Percentiles rank a stretch among this genome's conserved stretches.
Evolutionary conservation across 2,113 vertebrate genomes (phyloP).

Genomic region (Saimiri boliviensis): DNA sequence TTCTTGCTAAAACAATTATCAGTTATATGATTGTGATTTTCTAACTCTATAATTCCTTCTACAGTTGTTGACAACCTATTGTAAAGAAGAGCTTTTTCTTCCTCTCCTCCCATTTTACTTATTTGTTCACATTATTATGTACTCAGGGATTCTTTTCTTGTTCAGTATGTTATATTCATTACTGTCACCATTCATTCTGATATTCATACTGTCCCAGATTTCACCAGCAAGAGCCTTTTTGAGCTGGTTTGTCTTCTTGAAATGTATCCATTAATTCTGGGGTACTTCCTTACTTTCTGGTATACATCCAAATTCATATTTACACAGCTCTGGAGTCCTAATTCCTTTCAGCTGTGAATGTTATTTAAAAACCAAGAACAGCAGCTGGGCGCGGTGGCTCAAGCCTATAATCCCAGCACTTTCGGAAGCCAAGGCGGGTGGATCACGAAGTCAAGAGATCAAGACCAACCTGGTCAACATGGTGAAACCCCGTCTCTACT

Average conservation of each 20-base stretch:
- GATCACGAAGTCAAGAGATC: no score
- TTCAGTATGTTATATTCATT: neutral
- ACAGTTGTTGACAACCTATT: neutral
- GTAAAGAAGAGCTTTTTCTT: neutral
- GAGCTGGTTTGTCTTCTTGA: neutral
- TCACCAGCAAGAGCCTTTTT: neutral
- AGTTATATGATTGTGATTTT: neutral
- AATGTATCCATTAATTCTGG: neutral
- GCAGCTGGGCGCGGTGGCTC: no score
- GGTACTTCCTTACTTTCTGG: neutral
- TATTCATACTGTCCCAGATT: neutral
- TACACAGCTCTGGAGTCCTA: constrained; percentile 1
- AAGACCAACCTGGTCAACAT: no score
- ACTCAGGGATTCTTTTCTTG: neutral
- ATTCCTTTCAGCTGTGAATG: constrained; percentile 3
- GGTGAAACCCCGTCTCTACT: no score
- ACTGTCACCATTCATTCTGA: neutral
- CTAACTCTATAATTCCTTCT: neutral
- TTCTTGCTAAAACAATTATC: constrained; percentile 1
- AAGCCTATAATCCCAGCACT: no score
- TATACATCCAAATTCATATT: neutral
- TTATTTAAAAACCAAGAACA: constrained; percentile 1
- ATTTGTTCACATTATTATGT: neutral
- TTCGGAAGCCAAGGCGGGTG: no score
- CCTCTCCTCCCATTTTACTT: neutral